A percentile compares a stretch with the other conserved stretches of the same genome.
Conservation (phyloP, 2,797 vertebrate genomes). For the Nannoperca obscura region DNA sequence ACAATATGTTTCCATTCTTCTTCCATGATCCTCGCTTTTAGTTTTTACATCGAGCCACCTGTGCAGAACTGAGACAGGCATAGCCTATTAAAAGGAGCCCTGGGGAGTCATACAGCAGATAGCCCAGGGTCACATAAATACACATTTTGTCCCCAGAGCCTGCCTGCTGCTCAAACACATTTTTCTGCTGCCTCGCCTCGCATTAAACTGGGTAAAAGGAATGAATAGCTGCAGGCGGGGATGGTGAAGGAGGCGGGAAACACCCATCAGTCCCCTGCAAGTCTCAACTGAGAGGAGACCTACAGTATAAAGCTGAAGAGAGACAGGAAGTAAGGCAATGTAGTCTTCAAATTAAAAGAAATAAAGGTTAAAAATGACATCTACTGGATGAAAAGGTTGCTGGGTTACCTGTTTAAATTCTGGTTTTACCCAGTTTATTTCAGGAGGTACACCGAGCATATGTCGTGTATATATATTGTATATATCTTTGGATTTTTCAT, state of each 20-base stretch:
- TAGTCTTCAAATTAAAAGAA: conserved; percentile 55
- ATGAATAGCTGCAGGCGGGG: conserved; percentile 76
- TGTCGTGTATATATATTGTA: no score
- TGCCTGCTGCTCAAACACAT: conserved; percentile 23
- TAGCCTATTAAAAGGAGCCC: conserved; percentile 12
- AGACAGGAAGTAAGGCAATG: rapidly evolving
- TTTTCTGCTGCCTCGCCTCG: conserved; percentile 73
- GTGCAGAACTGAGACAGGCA: conserved; percentile 4
- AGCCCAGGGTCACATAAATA: conserved; percentile 42
- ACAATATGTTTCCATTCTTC: background rate
- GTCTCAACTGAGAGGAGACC: conserved; percentile 67
- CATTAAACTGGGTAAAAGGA: conserved; percentile 74
- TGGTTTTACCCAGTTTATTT: no score
- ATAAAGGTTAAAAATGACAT: no score
- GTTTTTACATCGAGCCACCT: conserved; percentile 44
- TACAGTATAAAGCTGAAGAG: rapidly evolving
- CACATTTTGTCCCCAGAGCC: conserved; percentile 17
- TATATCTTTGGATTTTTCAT: no score
- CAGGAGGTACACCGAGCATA: no score
- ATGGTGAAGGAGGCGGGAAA: conserved; percentile 68
- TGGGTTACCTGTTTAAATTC: no score
- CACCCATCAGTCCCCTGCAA: conserved; percentile 75
- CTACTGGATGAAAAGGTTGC: no score
- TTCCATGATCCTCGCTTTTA: background rate
- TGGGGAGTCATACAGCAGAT: background rate